A percentile compares a stretch with the other conserved stretches of the same genome.
phyloP scores from a whole-genome alignment of 2,113 vertebrate species.

The pig (Sus scrofa) region T2T-Sscrofa CM000821.6:9060001-9060500 shows the following conservation, averaged over 20 bases:
- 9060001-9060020: conserved; percentile 70
- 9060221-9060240: conserved; percentile 75
- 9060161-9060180: not conserved
- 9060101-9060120: conserved; percentile 65
- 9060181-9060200: conserved; percentile 71
- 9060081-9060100: conserved; percentile 70
- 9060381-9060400: no score
- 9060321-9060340: not conserved
- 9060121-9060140: conserved; percentile 68
- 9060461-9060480: not conserved
- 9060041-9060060: conserved; percentile 53
- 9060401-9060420: not conserved
- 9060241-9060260: conserved; percentile 67
- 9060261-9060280: conserved; percentile 78
- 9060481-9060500: not conserved
- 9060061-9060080: conserved; percentile 76
- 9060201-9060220: conserved; percentile 69
- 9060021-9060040: conserved; percentile 62
- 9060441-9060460: not conserved
- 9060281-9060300: conserved; percentile 59
- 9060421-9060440: not conserved
- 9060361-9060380: not conserved
- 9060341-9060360: not conserved
- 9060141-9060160: not conserved
- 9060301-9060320: not conserved